Percentiles rank a stretch among this genome's conserved stretches.
phyloP scores from a whole-genome alignment of 2,797 vertebrate species.

The Anguilla marmorata region DNA sequence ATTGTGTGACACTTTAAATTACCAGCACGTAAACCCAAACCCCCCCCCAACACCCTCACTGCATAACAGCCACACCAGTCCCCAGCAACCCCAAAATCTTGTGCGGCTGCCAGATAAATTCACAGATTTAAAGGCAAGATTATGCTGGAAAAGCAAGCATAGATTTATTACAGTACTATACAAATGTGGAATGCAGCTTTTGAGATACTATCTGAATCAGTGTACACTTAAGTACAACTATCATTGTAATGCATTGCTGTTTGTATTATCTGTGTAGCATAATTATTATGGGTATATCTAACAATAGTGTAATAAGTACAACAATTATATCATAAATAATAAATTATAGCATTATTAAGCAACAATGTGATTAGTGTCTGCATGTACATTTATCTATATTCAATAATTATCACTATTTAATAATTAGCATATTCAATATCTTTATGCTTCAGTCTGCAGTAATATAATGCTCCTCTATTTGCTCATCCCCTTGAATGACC shows the following conservation, averaged over 20 bases:
- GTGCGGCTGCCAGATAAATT: background rate
- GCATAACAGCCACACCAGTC: background rate
- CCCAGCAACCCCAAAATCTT: background rate
- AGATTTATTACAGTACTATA: background rate
- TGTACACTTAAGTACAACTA: background rate
- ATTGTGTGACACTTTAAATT: conserved; percentile 32
- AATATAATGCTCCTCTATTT: background rate
- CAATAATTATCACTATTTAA: background rate
- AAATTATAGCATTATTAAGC: no score
- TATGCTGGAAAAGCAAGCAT: background rate
- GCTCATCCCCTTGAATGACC: background rate
- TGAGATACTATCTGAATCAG: background rate
- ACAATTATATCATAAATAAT: background rate
- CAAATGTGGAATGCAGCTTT: background rate
- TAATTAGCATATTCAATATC: background rate
- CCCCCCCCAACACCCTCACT: background rate
- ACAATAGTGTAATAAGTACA: background rate
- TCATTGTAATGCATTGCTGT: background rate
- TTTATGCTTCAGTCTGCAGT: background rate
- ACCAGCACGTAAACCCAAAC: conserved; percentile 3
- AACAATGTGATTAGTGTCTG: no score
- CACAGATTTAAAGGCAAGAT: background rate
- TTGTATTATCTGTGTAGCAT: background rate
- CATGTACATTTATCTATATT: background rate
- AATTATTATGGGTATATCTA: background rate